A percentile compares a stretch with the other conserved stretches of the same genome.
phyloP scores from a whole-genome alignment of 2,797 vertebrate species.

The Astyanax mexicanus region DNA sequence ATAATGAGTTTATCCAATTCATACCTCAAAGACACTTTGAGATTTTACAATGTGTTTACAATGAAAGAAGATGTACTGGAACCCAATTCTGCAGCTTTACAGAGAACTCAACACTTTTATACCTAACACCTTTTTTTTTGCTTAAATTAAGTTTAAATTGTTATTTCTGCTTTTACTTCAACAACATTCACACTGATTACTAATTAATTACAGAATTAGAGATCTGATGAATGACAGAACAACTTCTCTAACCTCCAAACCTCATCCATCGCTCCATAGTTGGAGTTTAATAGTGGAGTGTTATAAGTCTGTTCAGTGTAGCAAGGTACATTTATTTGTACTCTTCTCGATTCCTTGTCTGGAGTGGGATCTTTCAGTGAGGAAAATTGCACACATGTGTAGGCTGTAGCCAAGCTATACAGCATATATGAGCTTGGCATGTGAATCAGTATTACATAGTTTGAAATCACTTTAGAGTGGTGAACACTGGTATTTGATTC shows the following conservation, averaged over 20 bases:
- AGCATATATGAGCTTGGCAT: neutral
- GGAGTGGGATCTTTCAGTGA: neutral
- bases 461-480: neutral
- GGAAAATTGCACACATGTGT: neutral
- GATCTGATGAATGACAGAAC: neutral
- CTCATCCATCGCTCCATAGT: neutral
- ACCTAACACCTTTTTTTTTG: too few species aligned
- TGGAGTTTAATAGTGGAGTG: too few species aligned
- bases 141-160: too few species aligned
- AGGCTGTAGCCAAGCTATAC: neutral
- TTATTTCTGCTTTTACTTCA: neutral
- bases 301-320: neutral
- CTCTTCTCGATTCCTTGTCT: neutral
- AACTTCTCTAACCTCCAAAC: neutral
- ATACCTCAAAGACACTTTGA: too few species aligned
- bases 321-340: slow-evolving; percentile 3
- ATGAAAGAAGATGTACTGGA: too few species aligned
- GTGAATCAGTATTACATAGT: neutral
- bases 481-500: slow-evolving; percentile 1
- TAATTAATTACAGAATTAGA: neutral
- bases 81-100: too few species aligned
- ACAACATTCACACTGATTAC: too few species aligned
- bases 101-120: too few species aligned
- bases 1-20: too few species aligned
- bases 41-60: too few species aligned